These are phyloP conservation scores for Coracias cyanogaster DNA, from an alignment of 2,797 vertebrate species.

Conservation along the genomic window DNA sequence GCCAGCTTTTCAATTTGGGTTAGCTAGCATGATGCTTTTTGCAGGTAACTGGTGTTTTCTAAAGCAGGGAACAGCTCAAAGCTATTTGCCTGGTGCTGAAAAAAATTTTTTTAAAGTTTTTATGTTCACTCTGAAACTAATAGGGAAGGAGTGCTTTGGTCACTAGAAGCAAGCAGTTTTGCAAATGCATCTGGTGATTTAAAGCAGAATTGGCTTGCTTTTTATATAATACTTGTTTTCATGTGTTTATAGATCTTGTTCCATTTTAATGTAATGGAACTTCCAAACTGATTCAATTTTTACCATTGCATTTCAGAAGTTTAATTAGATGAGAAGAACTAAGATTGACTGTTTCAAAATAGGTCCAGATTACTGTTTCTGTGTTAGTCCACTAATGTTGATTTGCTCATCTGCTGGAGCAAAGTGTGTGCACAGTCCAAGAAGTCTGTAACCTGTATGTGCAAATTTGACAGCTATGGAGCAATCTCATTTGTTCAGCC, in stretches of 20 bases:
- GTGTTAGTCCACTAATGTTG: background rate
- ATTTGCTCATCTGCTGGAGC: background rate
- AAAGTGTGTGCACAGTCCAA: background rate
- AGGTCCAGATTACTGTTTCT: background rate
- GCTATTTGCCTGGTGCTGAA: background rate
- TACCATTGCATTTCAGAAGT: constrained; percentile 4
- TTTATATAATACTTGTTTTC: background rate
- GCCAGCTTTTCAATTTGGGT: background rate
- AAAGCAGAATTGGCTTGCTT: background rate
- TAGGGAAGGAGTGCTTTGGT: background rate
- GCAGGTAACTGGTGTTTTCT: background rate
- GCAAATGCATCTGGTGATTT: background rate
- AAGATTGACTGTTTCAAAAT: background rate
- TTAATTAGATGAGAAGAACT: background rate
- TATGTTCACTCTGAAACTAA: background rate
- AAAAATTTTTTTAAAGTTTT: background rate
- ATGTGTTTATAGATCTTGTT: background rate
- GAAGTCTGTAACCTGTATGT: background rate
- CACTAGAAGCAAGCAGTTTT: background rate
- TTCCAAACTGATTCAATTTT: background rate
- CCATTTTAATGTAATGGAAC: background rate
- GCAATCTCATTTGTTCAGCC: background rate
- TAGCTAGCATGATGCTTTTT: background rate
- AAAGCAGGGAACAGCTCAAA: background rate
- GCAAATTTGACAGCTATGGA: background rate